These are phyloP conservation scores for Dynastes maya DNA, from an alignment of 2,888 invertebrate genomes.

Conservation along the genomic window DNA sequence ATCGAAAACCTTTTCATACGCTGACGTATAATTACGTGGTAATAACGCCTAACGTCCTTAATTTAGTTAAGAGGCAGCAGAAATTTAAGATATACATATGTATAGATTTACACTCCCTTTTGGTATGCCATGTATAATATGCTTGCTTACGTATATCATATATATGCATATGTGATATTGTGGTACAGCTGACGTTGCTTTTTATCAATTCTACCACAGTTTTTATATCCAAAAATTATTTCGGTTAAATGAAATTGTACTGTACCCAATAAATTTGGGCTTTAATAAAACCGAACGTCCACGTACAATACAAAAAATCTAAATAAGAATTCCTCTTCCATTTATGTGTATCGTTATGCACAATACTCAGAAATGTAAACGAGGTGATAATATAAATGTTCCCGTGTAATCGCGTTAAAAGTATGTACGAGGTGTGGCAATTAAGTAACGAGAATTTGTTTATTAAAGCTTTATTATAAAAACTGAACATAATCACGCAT, in stretches of 20 bases:
- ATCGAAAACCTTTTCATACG: neutral
- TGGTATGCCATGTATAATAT: slow-evolving; percentile 7
- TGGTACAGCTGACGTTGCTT: neutral
- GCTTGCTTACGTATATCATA: neutral
- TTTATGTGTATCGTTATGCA: slow-evolving; percentile 1
- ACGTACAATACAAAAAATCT: slow-evolving; percentile 3
- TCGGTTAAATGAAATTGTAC: slow-evolving; percentile 2
- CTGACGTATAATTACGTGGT: neutral
- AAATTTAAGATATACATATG: neutral
- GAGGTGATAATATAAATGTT: neutral
- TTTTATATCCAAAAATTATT: neutral
- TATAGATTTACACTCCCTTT: slow-evolving; percentile 1
- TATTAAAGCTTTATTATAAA: too few species aligned
- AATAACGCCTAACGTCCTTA: neutral
- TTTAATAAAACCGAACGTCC: slow-evolving; percentile 12
- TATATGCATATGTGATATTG: neutral
- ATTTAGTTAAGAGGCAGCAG: neutral
- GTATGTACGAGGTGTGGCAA: too few species aligned
- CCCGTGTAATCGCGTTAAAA: too few species aligned
- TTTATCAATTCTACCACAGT: neutral
- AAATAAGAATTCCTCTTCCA: neutral
- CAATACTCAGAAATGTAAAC: slow-evolving; percentile 10
- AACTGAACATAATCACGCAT: too few species aligned
- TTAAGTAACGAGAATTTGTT: too few species aligned
- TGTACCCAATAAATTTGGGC: slow-evolving; percentile 2